A percentile compares a stretch with the other conserved stretches of the same genome.
Evolutionary conservation across 2,888 invertebrate genomes (phyloP).

Genomic region (Cephus rjabovi): DNA sequence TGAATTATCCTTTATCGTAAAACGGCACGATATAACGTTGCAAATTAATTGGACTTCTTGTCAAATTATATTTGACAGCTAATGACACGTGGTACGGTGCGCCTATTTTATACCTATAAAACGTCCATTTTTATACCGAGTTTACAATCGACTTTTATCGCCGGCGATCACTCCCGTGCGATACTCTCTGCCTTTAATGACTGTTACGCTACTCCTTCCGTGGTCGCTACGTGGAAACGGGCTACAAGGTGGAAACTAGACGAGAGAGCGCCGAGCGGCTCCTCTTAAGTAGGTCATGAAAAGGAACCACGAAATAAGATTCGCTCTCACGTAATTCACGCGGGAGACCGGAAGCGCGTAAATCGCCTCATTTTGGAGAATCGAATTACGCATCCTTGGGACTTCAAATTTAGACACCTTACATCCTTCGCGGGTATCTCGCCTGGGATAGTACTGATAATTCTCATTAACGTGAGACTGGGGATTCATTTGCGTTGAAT

Average conservation of each 20-base stretch:
- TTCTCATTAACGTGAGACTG: background rate
- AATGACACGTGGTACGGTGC: background rate
- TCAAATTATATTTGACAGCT: conserved; percentile 35
- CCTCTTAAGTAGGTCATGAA: too few species aligned
- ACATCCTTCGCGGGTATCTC: background rate
- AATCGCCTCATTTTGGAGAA: conserved; percentile 1
- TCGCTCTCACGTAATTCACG: conserved; percentile 7
- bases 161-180: too few species aligned
- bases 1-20: conserved; percentile 29
- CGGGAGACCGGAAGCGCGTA: conserved; percentile 1
- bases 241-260: too few species aligned
- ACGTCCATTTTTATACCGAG: too few species aligned
- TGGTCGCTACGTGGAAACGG: too few species aligned
- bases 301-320: conserved; percentile 1
- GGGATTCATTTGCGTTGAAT: background rate
- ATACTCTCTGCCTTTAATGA: too few species aligned
- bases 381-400: conserved; percentile 1
- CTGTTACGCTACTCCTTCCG: too few species aligned
- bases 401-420: background rate
- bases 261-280: too few species aligned
- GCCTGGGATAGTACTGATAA: background rate
- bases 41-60: conserved; percentile 29
- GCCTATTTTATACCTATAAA: too few species aligned
- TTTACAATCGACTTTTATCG: too few species aligned
- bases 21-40: conserved; percentile 21